These are phyloP conservation scores for Pseudorasbora parva DNA, from an alignment of 2,113 vertebrate species.

Conservation along the genomic window DNA sequence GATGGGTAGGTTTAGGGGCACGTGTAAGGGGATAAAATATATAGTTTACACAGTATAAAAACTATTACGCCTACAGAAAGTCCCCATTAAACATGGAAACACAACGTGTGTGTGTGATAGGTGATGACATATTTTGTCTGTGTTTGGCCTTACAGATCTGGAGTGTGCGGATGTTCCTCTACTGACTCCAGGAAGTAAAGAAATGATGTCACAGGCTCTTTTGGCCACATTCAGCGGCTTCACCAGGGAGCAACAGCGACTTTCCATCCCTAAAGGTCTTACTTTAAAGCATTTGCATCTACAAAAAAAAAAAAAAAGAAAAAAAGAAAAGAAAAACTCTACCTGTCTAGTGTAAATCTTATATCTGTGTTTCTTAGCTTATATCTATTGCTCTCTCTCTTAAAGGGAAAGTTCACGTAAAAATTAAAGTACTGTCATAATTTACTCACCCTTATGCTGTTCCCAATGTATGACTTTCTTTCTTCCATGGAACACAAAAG, in stretches of 20 bases:
- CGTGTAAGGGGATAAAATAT: too few relatives aligned
- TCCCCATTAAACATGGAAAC: too few relatives aligned
- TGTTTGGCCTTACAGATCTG: constrained; percentile 81
- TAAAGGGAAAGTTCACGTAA: not conserved
- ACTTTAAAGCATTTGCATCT: not conserved
- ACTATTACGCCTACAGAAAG: too few relatives aligned
- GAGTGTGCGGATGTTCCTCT: constrained; percentile 96
- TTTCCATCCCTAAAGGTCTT: constrained; percentile 95
- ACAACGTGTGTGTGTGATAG: not conserved
- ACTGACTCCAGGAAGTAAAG: constrained; percentile 96
- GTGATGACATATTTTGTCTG: not conserved
- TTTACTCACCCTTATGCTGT: not conserved
- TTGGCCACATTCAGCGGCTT: constrained; percentile 98
- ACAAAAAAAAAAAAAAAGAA: not conserved
- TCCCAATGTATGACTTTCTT: constrained; percentile 8
- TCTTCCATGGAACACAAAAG: constrained; percentile 12
- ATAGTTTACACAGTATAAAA: too few relatives aligned
- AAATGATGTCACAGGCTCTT: constrained; percentile 99
- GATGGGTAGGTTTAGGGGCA: too few relatives aligned
- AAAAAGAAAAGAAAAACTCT: not conserved
- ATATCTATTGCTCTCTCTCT: not conserved
- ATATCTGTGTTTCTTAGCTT: not conserved
- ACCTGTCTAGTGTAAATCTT: not conserved
- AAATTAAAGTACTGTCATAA: not conserved
- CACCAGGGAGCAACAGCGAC: constrained; percentile 92